Conservation (phyloP, 2,797 vertebrate genomes). For the Galagoides demidoff region DNA sequence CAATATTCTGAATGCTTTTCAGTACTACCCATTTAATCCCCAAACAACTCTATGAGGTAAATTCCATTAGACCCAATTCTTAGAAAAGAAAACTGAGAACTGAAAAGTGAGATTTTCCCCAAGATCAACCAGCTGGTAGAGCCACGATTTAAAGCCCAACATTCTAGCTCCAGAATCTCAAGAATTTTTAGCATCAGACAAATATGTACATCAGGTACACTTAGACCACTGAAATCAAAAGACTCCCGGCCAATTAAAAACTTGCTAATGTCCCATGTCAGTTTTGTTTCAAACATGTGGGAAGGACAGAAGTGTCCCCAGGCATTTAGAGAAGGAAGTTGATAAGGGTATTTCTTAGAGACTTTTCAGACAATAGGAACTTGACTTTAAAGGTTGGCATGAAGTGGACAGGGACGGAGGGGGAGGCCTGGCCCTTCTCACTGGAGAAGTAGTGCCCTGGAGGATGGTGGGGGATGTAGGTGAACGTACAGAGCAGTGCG, state of each 20-base stretch:
- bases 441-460: background rate
- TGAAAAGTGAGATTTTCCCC: background rate
- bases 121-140: background rate
- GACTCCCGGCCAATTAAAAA: background rate
- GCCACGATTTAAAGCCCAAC: background rate
- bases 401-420: background rate
- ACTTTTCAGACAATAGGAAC: background rate
- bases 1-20: background rate
- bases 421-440: background rate
- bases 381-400: background rate
- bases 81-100: background rate
- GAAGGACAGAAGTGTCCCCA: background rate
- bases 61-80: background rate
- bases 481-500: rapidly evolving
- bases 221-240: background rate
- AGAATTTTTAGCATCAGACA: background rate
- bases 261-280: background rate
- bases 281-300: background rate
- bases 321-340: background rate
- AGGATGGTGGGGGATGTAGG: background rate
- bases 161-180: background rate
- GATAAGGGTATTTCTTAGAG: background rate
- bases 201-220: background rate
- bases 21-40: background rate
- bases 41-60: background rate